These are phyloP conservation scores for Elegia similella DNA, from an alignment of 2,888 invertebrate species.

Conservation along the genomic window DNA sequence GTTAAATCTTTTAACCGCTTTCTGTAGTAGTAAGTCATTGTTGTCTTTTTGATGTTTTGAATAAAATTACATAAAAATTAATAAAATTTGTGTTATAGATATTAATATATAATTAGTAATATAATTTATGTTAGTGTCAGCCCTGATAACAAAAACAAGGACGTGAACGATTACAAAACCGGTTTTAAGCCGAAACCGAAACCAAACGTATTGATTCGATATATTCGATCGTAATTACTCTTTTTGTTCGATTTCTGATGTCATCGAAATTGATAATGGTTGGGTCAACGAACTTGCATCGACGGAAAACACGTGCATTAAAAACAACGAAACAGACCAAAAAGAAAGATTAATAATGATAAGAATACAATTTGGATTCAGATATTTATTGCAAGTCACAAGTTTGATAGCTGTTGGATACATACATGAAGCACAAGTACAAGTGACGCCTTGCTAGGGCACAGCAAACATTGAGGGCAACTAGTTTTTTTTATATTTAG, in stretches of 20 bases:
- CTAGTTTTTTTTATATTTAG: too few species aligned
- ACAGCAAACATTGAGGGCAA: too few species aligned
- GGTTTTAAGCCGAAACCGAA: constrained; percentile 13
- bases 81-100: too few species aligned
- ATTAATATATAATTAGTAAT: too few species aligned
- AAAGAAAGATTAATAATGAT: background rate
- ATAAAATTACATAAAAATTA: too few species aligned
- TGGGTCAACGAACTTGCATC: constrained; percentile 14
- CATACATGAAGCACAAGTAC: too few species aligned
- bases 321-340: background rate
- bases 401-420: too few species aligned
- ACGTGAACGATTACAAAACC: constrained; percentile 6
- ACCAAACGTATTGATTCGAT: constrained; percentile 12
- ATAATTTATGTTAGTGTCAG: background rate
- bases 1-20: too few species aligned
- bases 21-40: too few species aligned
- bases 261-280: background rate
- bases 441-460: too few species aligned
- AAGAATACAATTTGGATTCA: constrained; percentile 4
- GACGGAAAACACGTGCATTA: background rate
- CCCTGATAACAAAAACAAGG: constrained; percentile 6
- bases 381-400: too few species aligned
- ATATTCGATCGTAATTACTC: constrained; percentile 10
- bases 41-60: too few species aligned
- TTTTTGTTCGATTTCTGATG: constrained; percentile 9